These are phyloP conservation scores for Xanthorhoe designata DNA, from an alignment of 2,888 invertebrate genomes.

Conservation along the genomic window DNA sequence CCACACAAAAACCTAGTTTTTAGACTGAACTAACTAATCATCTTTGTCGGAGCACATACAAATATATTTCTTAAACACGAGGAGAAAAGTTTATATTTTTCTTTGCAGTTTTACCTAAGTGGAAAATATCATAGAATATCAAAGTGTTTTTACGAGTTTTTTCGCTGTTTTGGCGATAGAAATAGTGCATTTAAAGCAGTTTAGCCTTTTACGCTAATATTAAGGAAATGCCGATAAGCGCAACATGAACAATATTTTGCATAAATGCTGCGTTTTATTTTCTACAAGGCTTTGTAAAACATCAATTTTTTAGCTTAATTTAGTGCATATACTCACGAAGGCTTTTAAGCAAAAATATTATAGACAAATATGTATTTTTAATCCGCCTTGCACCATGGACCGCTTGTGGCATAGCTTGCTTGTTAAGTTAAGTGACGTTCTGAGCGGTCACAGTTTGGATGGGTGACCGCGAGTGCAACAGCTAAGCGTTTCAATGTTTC, in stretches of 20 bases:
- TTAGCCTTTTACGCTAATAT: constrained; percentile 9
- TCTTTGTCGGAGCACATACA: too few species aligned
- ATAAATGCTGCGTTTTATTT: background rate
- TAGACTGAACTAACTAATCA: too few species aligned
- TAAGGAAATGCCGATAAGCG: constrained; percentile 9
- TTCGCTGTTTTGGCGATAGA: constrained; percentile 4
- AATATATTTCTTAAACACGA: too few species aligned
- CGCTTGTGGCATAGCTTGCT: too few species aligned
- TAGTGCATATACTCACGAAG: background rate
- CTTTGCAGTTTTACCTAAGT: background rate
- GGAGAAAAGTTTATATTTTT: background rate
- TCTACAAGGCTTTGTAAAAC: background rate
- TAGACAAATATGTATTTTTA: too few species aligned
- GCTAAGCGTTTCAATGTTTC: too few species aligned
- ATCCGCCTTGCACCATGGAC: too few species aligned
- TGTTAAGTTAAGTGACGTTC: too few species aligned
- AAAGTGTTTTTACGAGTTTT: constrained; percentile 11
- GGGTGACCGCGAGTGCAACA: too few species aligned
- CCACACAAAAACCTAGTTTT: too few species aligned
- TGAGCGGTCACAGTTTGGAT: too few species aligned
- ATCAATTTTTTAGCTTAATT: background rate
- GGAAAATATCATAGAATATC: background rate
- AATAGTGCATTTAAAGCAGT: background rate
- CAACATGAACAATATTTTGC: constrained; percentile 5
- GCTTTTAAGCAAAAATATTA: too few species aligned